Evolutionary conservation across 2,113 vertebrate species (phyloP).

Genomic region (Poecilia latipinna): DNA sequence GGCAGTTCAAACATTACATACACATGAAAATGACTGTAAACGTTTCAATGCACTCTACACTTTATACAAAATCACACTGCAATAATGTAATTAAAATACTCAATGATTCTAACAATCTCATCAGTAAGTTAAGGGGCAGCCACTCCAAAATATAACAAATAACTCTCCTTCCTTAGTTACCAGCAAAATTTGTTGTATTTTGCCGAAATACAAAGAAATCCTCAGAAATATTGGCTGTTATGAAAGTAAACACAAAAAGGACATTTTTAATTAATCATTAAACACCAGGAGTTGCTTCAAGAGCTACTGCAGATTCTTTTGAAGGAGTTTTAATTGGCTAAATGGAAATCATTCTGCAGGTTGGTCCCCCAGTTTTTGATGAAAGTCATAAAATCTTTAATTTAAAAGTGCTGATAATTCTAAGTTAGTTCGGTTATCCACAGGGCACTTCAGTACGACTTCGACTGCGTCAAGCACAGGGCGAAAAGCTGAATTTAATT

Average conservation of each 20-base stretch:
- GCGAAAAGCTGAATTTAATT: constrained; percentile 40
- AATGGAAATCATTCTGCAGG: constrained; percentile 4
- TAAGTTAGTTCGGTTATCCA: constrained; percentile 11
- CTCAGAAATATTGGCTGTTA: neutral
- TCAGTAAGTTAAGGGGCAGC: neutral
- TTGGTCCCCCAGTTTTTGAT: constrained; percentile 7
- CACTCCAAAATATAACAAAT: neutral
- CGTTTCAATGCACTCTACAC: too few relatives aligned
- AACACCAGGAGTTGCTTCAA: neutral
- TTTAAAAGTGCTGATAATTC: constrained; percentile 30
- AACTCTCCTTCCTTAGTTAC: neutral
- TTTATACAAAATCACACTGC: too few relatives aligned
- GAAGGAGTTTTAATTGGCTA: constrained; percentile 4
- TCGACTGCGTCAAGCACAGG: constrained; percentile 1
- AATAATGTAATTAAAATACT: too few relatives aligned
- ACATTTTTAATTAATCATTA: neutral
- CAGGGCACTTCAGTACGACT: neutral
- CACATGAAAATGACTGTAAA: too few relatives aligned
- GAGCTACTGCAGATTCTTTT: neutral
- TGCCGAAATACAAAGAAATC: neutral
- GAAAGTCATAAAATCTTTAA: constrained; percentile 24
- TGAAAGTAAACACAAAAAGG: neutral
- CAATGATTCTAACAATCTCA: neutral
- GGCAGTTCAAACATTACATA: too few relatives aligned
- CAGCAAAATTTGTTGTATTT: neutral